Conservation (phyloP, 2,113 vertebrate species). For the Rhinichthys klamathensis region DNA sequence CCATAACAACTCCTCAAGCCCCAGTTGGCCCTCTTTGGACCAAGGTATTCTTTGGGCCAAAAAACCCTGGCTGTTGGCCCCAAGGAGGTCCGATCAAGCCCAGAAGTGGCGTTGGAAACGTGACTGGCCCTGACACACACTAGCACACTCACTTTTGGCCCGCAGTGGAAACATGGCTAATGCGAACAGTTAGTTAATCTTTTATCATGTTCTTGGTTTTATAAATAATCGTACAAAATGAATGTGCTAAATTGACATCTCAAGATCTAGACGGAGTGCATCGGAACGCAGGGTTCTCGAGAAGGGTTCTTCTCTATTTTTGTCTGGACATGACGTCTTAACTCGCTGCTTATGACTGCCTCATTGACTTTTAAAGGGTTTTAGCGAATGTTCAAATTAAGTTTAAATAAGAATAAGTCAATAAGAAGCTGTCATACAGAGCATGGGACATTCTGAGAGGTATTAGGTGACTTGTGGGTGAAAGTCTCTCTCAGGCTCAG, state of each 20-base stretch:
- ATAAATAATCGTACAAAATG: not conserved
- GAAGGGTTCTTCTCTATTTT: not conserved
- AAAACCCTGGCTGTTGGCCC: no score
- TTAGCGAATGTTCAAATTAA: not conserved
- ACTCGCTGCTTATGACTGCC: not conserved
- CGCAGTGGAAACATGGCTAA: no score
- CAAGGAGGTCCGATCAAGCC: no score
- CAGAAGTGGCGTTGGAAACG: no score
- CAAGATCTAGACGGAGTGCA: not conserved
- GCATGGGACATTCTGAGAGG: not conserved
- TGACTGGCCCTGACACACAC: no score
- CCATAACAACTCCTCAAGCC: no score
- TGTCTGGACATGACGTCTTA: not conserved
- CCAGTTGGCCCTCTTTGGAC: no score
- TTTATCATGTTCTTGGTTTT: not conserved
- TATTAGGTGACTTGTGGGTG: slow-evolving; percentile 16
- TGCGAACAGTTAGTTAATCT: not conserved
- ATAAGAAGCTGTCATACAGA: not conserved
- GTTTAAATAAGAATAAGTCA: no score
- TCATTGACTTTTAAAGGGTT: not conserved
- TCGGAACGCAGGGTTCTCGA: not conserved
- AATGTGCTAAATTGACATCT: not conserved
- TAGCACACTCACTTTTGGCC: no score
- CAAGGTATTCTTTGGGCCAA: no score
- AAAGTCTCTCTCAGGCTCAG: slow-evolving; percentile 44